These are phyloP conservation scores for Poecilia picta DNA, from an alignment of 2,797 vertebrate genomes.

Conservation along the genomic window DNA sequence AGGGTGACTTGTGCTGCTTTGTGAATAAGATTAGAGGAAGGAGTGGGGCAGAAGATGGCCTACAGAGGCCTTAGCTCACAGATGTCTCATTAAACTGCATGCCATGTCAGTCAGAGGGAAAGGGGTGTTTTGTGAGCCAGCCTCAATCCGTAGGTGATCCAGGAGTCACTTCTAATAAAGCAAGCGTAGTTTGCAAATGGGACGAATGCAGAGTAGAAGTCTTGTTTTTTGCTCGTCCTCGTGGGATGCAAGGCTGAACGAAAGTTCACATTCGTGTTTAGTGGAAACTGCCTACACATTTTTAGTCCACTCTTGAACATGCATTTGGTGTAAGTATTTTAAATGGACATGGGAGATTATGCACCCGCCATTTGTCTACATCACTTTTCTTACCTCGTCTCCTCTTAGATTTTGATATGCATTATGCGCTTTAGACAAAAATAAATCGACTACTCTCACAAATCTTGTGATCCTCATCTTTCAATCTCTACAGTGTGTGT, in stretches of 20 bases:
- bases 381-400: conserved; percentile 10
- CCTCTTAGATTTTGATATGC: conserved; percentile 1
- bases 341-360: conserved; percentile 39
- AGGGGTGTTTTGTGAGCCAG: conserved; percentile 48
- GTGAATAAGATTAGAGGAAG: conserved; percentile 74
- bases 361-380: conserved; percentile 28
- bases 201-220: conserved; percentile 47
- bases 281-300: conserved; percentile 41
- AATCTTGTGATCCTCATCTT: conserved; percentile 38
- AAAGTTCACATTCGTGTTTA: conserved; percentile 46
- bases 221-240: conserved; percentile 26
- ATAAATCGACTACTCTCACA: conserved; percentile 26
- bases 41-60: conserved; percentile 55
- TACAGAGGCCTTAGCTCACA: conserved; percentile 66
- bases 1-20: conserved; percentile 68
- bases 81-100: conserved; percentile 72
- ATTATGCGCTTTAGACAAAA: conserved; percentile 21
- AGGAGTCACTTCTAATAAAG: conserved; percentile 58
- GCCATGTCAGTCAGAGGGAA: conserved; percentile 61
- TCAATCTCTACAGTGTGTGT: conserved; percentile 37
- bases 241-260: conserved; percentile 25
- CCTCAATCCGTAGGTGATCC: conserved; percentile 59
- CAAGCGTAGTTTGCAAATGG: conserved; percentile 50
- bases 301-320: conserved; percentile 13
- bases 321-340: conserved; percentile 39